Evolutionary conservation across 2,797 vertebrate genomes (phyloP), one percentile per base, ranked within the genome.

Genomic region (Leuciscus waleckii): DNA sequence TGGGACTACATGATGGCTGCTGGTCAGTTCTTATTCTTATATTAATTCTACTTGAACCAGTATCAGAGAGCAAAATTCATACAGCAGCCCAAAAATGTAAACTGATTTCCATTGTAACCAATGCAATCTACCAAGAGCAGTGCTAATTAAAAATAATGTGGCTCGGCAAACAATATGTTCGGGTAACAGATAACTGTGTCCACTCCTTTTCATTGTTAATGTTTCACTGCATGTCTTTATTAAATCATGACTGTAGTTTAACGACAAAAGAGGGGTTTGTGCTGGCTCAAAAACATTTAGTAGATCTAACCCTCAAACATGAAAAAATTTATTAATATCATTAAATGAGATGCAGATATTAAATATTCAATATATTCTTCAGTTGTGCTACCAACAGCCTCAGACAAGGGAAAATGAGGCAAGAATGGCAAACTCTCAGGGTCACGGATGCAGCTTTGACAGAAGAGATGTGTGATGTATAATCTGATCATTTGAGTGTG

Each of bases 1-100:
- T 99, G 98, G 98, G 98, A 99, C 95, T 98, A 99, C 95, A 99
- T 99, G 98, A 98, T 97, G 97, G 97, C 97, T 89, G 94, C 98
- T 23, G 98, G 98, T 99, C 94, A 89, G 98, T 95, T 61, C 19
- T 73, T 70, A 4, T 43, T 56, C 37, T 77, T 43, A 56, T 14
- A 21, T 29, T 35, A 19, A 49, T 80, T 37, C 29, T 32, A 8
- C 61, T 7, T 5, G 10, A 79, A 79, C 61, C 61, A 65, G 32
- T 32, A 21, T 19, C 17, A 54, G 2, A 56, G 58, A 61, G 37
- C 35, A 79, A 61, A 43, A 41, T 21, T 23, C 54, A 26, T 39
- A 14, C 7, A 26, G 76, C 3, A 3, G 5, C 13, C 9, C 71
- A 32, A 63, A 54, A 19, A 54, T 54, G 0, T 16, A 16, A 49